Conservation (phyloP, 2,888 invertebrate species). For the Xylota segnis region DNA sequence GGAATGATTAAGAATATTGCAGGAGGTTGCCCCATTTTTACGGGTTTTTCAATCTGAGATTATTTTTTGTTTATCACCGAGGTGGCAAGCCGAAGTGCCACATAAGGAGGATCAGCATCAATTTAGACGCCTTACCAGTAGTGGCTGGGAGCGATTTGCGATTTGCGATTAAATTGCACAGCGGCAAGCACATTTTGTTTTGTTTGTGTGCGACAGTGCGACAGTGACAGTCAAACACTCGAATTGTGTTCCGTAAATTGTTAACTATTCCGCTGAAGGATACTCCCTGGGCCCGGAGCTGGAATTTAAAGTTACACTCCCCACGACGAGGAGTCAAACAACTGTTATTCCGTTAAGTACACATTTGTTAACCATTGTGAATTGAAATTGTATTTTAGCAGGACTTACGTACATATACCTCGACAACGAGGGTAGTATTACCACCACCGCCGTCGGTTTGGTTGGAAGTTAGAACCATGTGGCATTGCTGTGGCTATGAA, state of each 20-base stretch:
- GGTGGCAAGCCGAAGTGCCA: constrained; percentile 65
- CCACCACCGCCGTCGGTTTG: not conserved
- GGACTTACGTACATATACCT: not conserved
- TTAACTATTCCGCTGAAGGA: constrained; percentile 40
- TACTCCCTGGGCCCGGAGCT: not conserved
- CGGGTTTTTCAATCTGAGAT: constrained; percentile 71
- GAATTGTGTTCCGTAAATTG: constrained; percentile 33
- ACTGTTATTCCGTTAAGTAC: constrained; percentile 20
- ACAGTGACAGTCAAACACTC: not conserved
- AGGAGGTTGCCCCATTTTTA: constrained; percentile 57
- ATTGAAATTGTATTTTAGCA: constrained; percentile 30
- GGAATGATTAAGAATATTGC: constrained; percentile 66
- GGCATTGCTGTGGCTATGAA: not conserved
- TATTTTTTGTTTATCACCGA: constrained; percentile 71
- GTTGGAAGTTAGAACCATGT: not conserved
- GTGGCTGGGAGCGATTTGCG: constrained; percentile 36
- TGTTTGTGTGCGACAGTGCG: not conserved
- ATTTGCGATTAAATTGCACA: constrained; percentile 39
- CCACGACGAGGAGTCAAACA: constrained; percentile 22
- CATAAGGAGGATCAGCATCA: constrained; percentile 67
- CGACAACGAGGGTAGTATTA: not conserved
- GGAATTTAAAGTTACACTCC: constrained; percentile 14
- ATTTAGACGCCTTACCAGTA: constrained; percentile 43
- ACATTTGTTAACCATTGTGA: constrained; percentile 37
- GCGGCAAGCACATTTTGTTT: not conserved